Base-by-base conservation (phyloP, 2,797 vertebrate species). In the Holocentrus rufus region DNA sequence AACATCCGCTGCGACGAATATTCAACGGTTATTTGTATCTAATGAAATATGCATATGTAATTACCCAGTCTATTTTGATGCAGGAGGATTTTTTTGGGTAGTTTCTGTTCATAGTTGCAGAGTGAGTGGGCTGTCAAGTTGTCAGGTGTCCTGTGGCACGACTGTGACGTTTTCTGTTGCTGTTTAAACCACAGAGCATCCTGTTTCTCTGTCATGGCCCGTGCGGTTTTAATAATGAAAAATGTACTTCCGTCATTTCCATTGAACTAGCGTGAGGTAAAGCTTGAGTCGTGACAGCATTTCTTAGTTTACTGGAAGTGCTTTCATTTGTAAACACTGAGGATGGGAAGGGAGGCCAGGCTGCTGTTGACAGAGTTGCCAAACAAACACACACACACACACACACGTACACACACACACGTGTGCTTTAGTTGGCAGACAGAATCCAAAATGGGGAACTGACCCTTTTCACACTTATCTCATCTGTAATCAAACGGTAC, bases 191-290 rank as follows among this genome's bases (percentile, higher is more conserved):
- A 84, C 93, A 92, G 63, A 65, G 84, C 91, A 90, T 94, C 94
- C 93, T 94, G 92, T 94, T 92, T 92, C 89, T 90, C 73, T 82
- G 79, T 87, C 85, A 85, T 39, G 81, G 82, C 85, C 87, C 54
- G 34, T 91, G 90, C 75, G 88, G 90, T 92, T 91, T 89, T 91
- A 90, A 88, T 91, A 89, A 92, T 92, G 88, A 93, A 92, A 93
- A 90, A 87, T 80, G 77, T 79, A 90, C 89, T 93, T 93, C 91
- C 87, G 86, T 93, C 90, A 90, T 92, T 94, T 93, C 91, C 89
- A 92, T 89, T 87, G 86, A 94, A 92, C 68, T 73, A 44, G 62
- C 57, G 68, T 84, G 76, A 84, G 86, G 87, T 74, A n/a, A 39
- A 85, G 84, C 71, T 90, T 75, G 80, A 87, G 85, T 84, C 67